Evolutionary conservation across 2,888 invertebrate genomes (phyloP).

Genomic region (Hesperia comma): DNA sequence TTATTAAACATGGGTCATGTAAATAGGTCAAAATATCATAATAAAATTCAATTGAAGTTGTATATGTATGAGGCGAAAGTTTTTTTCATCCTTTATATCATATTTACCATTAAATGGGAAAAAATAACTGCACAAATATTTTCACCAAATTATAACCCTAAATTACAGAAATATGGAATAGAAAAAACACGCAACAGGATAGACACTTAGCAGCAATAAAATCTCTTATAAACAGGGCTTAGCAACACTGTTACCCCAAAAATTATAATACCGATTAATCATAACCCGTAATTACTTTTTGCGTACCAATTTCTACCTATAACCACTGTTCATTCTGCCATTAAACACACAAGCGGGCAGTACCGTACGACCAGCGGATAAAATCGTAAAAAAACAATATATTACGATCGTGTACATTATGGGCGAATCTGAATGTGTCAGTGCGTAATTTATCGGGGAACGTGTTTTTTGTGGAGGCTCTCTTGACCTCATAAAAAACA

Average conservation of each 20-base stretch:
- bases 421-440: slow-evolving; percentile 83
- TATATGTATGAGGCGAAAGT: too few species aligned
- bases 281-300: slow-evolving; percentile 32
- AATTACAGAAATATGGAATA: too few species aligned
- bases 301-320: slow-evolving; percentile 25
- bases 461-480: slow-evolving; percentile 80
- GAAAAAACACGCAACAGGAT: background rate
- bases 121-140: too few species aligned
- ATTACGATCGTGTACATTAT: slow-evolving; percentile 79
- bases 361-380: slow-evolving; percentile 35
- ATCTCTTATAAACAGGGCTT: too few species aligned
- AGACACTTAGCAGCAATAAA: too few species aligned
- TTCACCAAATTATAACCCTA: too few species aligned
- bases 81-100: too few species aligned
- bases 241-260: slow-evolving; percentile 13
- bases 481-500: slow-evolving; percentile 84
- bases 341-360: slow-evolving; percentile 29
- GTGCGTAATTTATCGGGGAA: slow-evolving; percentile 81
- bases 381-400: slow-evolving; percentile 72
- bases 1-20: too few species aligned
- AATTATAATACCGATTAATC: slow-evolving; percentile 34
- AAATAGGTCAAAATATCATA: too few species aligned
- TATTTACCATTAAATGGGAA: too few species aligned
- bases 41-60: too few species aligned
- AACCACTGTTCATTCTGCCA: slow-evolving; percentile 32